A percentile compares a stretch with the other conserved stretches of the same genome.
phyloP scores from a whole-genome alignment of 2,888 invertebrate genomes.

The Teleogryllus oceanicus region DNA sequence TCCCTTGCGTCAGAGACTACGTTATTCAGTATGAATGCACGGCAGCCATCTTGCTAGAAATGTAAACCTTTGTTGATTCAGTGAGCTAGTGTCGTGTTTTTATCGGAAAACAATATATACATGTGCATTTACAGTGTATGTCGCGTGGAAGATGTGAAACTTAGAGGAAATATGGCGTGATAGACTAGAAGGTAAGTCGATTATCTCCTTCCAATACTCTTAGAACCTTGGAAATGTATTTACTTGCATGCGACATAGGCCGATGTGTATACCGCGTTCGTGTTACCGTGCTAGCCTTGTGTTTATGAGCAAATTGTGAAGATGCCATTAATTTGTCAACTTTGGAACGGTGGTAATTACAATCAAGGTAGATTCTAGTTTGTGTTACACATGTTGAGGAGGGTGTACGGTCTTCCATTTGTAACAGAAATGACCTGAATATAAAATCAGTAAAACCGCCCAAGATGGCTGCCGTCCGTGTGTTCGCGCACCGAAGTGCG shows the following conservation, averaged over 20 bases:
- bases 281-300: slow-evolving; percentile 21
- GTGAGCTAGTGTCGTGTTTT: slow-evolving; percentile 48
- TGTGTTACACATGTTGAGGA: not conserved
- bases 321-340: slow-evolving; percentile 27
- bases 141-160: slow-evolving; percentile 20
- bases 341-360: not conserved
- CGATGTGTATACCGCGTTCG: slow-evolving; percentile 20
- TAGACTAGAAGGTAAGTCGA: slow-evolving; percentile 26
- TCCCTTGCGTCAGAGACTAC: slow-evolving; percentile 29
- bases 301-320: slow-evolving; percentile 26
- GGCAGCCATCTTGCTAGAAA: slow-evolving; percentile 49
- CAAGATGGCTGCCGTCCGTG: slow-evolving; percentile 47
- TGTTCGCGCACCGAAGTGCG: slow-evolving; percentile 19
- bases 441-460: slow-evolving; percentile 35
- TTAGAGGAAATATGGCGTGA: slow-evolving; percentile 18
- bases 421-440: slow-evolving; percentile 28
- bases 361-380: not conserved
- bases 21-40: slow-evolving; percentile 36
- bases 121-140: slow-evolving; percentile 21
- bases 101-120: slow-evolving; percentile 38
- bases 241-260: slow-evolving; percentile 21
- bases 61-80: slow-evolving; percentile 51
- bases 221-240: slow-evolving; percentile 21
- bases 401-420: not conserved
- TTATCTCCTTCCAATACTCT: not conserved